Evolutionary conservation across 2,113 vertebrate genomes (phyloP).

Genomic region (Morone chrysops): DNA sequence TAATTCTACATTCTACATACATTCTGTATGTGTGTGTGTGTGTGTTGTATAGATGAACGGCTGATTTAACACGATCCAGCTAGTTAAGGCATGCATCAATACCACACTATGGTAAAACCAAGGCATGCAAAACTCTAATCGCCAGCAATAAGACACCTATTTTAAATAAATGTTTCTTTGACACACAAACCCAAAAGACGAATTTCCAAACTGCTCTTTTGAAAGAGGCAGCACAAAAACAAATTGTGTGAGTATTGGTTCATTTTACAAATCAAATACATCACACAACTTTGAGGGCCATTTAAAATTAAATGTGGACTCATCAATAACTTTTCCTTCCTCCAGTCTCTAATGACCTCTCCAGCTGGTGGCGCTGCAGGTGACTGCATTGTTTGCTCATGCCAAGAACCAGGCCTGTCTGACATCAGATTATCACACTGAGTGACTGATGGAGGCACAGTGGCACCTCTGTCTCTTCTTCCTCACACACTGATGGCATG

Average conservation of each 20-base stretch:
- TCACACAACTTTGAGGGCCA: not conserved
- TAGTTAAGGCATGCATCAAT: not conserved
- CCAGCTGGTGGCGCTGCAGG: conserved; percentile 29
- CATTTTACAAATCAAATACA: not conserved
- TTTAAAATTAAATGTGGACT: not conserved
- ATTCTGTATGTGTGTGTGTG: too few relatives aligned
- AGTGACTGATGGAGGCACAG: conserved; percentile 10
- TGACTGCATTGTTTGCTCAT: not conserved
- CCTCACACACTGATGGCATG: not conserved
- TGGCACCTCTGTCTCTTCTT: conserved; percentile 16
- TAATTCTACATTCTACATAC: not conserved
- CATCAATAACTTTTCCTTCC: not conserved
- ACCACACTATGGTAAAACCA: not conserved
- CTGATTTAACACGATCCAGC: not conserved
- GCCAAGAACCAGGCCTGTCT: not conserved
- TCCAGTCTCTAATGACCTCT: not conserved
- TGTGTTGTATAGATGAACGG: not conserved
- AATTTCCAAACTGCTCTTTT: not conserved
- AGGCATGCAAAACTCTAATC: not conserved
- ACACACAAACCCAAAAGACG: not conserved
- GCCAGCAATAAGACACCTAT: too few relatives aligned
- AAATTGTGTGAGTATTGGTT: not conserved
- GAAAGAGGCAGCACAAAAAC: not conserved
- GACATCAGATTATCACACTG: conserved; percentile 6
- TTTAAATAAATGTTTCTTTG: not conserved